These are phyloP conservation scores for Ramphastos sulfuratus DNA, from an alignment of 2,113 vertebrate genomes.

Conservation along the genomic window DNA sequence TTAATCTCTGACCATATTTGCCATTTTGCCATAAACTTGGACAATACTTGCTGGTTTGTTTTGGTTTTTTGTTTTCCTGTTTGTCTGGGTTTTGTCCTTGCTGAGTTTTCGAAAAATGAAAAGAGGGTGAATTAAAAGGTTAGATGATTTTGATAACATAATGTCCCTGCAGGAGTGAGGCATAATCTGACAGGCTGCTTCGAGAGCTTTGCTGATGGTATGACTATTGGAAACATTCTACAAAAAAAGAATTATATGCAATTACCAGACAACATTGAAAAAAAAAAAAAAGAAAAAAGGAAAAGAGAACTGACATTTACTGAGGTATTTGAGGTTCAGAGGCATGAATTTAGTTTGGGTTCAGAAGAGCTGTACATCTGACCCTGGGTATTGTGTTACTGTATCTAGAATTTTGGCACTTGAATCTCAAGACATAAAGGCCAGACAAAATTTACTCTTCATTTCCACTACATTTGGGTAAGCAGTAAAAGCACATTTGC, in stretches of 20 bases:
- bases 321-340: neutral
- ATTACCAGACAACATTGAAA: neutral
- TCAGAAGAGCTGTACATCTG: neutral
- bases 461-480: neutral
- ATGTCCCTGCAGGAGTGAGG: neutral
- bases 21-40: neutral
- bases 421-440: neutral
- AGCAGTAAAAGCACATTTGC: neutral
- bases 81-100: neutral
- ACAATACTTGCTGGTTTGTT: neutral
- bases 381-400: rapidly evolving
- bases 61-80: neutral
- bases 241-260: neutral
- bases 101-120: neutral
- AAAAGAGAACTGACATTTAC: neutral
- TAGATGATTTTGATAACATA: conserved; percentile 2
- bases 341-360: neutral
- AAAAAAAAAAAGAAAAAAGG: neutral
- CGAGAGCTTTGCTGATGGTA: neutral
- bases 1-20: neutral
- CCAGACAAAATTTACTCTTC: neutral
- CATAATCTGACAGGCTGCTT: neutral
- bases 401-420: neutral
- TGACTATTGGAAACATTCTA: neutral
- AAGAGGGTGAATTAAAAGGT: conserved; percentile 31